phyloP scores from a whole-genome alignment of 1,140 invertebrate genomes.

The Ruditapes philippinarum region DNA sequence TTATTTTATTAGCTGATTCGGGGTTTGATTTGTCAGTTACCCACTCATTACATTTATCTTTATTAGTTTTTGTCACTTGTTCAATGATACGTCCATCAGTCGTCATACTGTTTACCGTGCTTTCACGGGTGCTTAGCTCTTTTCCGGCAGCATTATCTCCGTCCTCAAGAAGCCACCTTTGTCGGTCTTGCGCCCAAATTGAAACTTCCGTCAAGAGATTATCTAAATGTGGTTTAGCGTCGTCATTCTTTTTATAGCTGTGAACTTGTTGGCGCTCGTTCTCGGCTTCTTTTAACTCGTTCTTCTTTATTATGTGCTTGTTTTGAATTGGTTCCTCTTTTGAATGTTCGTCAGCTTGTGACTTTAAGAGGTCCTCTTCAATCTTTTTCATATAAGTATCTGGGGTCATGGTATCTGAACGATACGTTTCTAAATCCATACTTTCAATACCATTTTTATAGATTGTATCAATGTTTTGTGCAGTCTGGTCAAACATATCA shows the following conservation, averaged over 20 bases:
- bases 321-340: neutral
- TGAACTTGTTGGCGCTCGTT: neutral
- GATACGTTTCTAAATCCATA: conserved; percentile 52
- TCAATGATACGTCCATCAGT: conserved; percentile 43
- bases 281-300: neutral
- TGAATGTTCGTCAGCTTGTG: neutral
- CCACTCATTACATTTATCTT: conserved; percentile 43
- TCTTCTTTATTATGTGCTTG: neutral
- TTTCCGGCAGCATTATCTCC: neutral
- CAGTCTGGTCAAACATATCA: conserved; percentile 46
- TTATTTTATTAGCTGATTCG: neutral
- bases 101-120: conserved; percentile 11
- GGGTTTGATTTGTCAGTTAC: neutral
- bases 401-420: conserved; percentile 53
- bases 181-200: conserved; percentile 56
- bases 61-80: conserved; percentile 35
- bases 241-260: neutral
- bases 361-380: conserved; percentile 43
- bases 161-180: conserved; percentile 44
- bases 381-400: conserved; percentile 53
- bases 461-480: conserved; percentile 55
- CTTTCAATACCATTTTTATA: conserved; percentile 52
- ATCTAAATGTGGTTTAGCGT: conserved; percentile 20
- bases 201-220: conserved; percentile 53
- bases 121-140: conserved; percentile 17